Conservation (phyloP, 2,113 vertebrate genomes). For the Oncorhynchus clarkii region DNA sequence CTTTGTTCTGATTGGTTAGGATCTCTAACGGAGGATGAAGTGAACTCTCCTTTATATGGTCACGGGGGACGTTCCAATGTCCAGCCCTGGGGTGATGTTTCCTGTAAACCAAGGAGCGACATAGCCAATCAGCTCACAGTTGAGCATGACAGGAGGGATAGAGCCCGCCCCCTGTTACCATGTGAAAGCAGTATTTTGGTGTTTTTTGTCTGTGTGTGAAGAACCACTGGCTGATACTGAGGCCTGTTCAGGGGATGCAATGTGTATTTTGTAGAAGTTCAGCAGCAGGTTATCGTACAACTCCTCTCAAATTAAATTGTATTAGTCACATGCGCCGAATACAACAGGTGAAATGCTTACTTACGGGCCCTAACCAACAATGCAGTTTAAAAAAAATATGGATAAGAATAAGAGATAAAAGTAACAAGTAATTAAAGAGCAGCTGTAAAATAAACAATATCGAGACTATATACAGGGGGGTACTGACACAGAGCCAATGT, state of each 20-base stretch:
- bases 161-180: slow-evolving; percentile 71
- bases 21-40: slow-evolving; percentile 54
- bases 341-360: too few relatives aligned
- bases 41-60: slow-evolving; percentile 63
- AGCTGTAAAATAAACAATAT: too few relatives aligned
- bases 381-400: too few relatives aligned
- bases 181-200: slow-evolving; percentile 62
- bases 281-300: not conserved
- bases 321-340: too few relatives aligned
- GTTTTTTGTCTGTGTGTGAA: not conserved
- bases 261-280: not conserved
- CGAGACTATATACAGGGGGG: too few relatives aligned
- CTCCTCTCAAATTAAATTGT: too few relatives aligned
- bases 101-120: slow-evolving; percentile 43
- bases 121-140: slow-evolving; percentile 57
- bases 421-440: too few relatives aligned
- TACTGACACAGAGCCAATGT: too few relatives aligned
- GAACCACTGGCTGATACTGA: not conserved
- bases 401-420: too few relatives aligned
- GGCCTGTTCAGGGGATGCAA: not conserved
- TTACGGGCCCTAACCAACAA: too few relatives aligned
- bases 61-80: slow-evolving; percentile 50
- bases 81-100: slow-evolving; percentile 48
- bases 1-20: slow-evolving; percentile 57
- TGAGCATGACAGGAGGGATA: slow-evolving; percentile 51